Base-by-base conservation (phyloP, 2,113 vertebrate genomes). In the Cranoglanis bouderius region DNA sequence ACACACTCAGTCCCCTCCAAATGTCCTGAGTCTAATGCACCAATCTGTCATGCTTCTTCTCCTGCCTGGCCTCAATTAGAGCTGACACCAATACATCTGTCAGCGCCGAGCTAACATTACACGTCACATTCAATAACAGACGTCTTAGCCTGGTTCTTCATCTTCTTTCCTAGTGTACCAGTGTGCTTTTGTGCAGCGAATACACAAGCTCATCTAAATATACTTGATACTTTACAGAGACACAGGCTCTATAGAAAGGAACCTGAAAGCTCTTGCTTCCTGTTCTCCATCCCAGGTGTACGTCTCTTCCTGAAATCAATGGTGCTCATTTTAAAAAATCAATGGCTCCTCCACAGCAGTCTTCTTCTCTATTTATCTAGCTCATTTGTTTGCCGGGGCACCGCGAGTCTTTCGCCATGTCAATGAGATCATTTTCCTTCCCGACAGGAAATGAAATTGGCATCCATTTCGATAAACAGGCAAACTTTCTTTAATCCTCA, bases 231-330 rank as follows among this genome's bases (percentile, higher is more conserved):
- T 81, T 59, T 61, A 16, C 0, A 75, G 83, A 88, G 38, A 82
- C 32, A n/a, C 46, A 21, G n/a, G 32, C 7, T 83, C 49, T 18
- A 61, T 63, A 72, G n/a, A 82, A 82, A 88, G 70, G 24, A 19
- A 55, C 81, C 57, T 29, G 65, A 82, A 84, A 91, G 91, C 88
- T 46, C 86, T 59, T 82, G 75, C 87, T 40, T 67, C 24, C 61
- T 26, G 74, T 26, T 81, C 35, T 85, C 77, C 83, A 80, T 93
- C 78, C 82, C 46, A 67, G 91, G 85, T 84, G 43, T 65, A 88
- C 88, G 90, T 91, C 67, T 70, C 59, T 63, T 84, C 70, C 89
- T 82, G 89, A 94, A 95, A 94, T 95, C 92, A 89, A 93, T 93
- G 84, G n/a, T 49, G 63, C 90, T 89, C 85, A 55, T 85, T 85